These are phyloP conservation scores for Propsilocerus akamusi DNA, from an alignment of 1,140 invertebrate genomes.

Conservation along the genomic window DNA sequence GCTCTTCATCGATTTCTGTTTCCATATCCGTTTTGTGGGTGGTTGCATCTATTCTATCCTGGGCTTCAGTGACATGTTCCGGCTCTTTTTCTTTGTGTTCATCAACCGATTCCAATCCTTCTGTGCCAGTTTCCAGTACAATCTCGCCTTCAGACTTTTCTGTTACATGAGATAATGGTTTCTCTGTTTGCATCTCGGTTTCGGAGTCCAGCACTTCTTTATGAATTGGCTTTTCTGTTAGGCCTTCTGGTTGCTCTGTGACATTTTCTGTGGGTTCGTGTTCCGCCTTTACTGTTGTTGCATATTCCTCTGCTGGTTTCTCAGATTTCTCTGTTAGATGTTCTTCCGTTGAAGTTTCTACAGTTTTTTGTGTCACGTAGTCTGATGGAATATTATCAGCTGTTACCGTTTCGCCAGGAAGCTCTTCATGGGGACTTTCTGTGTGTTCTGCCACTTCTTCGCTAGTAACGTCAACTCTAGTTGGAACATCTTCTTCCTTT, in stretches of 20 bases:
- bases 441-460: no score
- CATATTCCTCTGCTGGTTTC: slow-evolving; percentile 9
- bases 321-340: slow-evolving; percentile 7
- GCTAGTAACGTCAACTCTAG: no score
- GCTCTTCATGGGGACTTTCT: no score
- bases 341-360: no score
- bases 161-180: neutral
- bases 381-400: no score
- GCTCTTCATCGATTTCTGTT: neutral
- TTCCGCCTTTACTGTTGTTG: slow-evolving; percentile 5
- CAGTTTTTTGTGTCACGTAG: no score
- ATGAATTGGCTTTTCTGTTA: neutral
- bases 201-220: neutral
- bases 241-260: neutral
- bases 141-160: neutral
- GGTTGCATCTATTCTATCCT: neutral
- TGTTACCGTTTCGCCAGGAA: no score
- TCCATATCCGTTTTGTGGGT: neutral
- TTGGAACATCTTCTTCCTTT: slow-evolving; percentile 2
- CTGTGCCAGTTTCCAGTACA: neutral
- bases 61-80: neutral
- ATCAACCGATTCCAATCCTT: neutral
- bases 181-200: neutral
- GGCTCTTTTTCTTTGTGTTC: neutral
- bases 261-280: slow-evolving; percentile 11